These are phyloP conservation scores for Brachyptera putata DNA, from an alignment of 2,888 invertebrate genomes.

Conservation along the genomic window DNA sequence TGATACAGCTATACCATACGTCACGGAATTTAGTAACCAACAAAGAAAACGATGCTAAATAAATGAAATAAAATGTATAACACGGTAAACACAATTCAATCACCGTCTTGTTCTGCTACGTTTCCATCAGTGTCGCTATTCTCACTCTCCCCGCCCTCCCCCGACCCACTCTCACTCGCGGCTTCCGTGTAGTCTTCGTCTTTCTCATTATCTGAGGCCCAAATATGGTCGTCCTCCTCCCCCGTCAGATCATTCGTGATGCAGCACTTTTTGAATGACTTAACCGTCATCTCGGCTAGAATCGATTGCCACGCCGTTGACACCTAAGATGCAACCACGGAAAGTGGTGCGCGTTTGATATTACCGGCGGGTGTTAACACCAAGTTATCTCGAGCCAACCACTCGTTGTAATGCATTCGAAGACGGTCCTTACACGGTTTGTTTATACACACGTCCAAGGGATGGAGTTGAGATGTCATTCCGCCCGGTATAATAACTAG, in stretches of 20 bases:
- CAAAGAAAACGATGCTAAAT: too few species aligned
- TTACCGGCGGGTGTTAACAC: constrained; percentile 16
- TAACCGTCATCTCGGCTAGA: neutral
- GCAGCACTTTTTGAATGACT: constrained; percentile 23
- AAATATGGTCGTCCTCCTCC: constrained; percentile 14
- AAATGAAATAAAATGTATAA: too few species aligned
- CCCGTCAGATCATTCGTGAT: constrained; percentile 17
- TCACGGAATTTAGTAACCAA: too few species aligned
- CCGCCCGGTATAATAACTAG: constrained; percentile 24
- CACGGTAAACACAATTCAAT: too few species aligned
- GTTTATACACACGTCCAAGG: constrained; percentile 24
- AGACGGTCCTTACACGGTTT: constrained; percentile 24
- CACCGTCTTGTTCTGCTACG: too few species aligned
- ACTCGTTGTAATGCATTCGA: constrained; percentile 8
- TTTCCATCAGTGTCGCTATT: too few species aligned
- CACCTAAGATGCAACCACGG: constrained; percentile 19
- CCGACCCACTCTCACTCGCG: too few species aligned
- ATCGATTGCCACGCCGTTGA: constrained; percentile 15
- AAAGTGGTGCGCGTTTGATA: constrained; percentile 12
- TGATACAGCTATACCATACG: too few species aligned
- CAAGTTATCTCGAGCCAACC: constrained; percentile 14
- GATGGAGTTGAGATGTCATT: constrained; percentile 14
- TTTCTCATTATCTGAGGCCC: too few species aligned
- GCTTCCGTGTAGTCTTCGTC: too few species aligned
- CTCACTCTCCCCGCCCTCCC: too few species aligned